Conservation (phyloP, 1,140 invertebrate genomes). For the Zaprionus ghesquierei region DNA sequence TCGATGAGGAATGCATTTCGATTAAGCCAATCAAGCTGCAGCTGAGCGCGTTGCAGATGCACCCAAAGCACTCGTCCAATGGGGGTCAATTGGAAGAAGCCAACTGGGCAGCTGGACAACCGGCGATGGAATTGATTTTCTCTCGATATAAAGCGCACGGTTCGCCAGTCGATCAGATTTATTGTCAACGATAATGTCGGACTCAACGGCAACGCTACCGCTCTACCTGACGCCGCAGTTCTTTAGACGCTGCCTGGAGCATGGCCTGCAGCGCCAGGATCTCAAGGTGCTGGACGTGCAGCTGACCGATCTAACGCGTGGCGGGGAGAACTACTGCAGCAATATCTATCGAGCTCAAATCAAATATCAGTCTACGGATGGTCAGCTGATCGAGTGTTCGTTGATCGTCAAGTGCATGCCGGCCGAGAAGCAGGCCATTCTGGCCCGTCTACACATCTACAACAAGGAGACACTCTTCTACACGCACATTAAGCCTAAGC, state of each 20-base stretch:
- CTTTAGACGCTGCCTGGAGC: constrained; percentile 57
- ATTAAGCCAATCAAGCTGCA: constrained; percentile 55
- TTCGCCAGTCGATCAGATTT: neutral
- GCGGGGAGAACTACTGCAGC: constrained; percentile 81
- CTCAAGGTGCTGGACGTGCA: constrained; percentile 62
- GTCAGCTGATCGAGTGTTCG: constrained; percentile 36
- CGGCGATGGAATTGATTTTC: constrained; percentile 21
- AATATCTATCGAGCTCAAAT: constrained; percentile 70
- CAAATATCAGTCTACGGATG: constrained; percentile 44
- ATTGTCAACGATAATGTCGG: constrained; percentile 51
- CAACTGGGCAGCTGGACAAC: neutral
- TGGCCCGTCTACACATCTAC: constrained; percentile 69
- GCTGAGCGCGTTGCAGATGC: constrained; percentile 3
- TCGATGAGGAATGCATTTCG: constrained; percentile 51
- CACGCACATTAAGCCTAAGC: constrained; percentile 66
- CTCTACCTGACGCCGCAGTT: constrained; percentile 63
- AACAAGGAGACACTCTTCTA: constrained; percentile 75
- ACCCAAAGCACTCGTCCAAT: constrained; percentile 43
- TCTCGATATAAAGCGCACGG: constrained; percentile 47
- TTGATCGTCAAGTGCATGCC: constrained; percentile 77
- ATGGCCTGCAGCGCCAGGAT: constrained; percentile 61
- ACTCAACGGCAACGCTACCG: constrained; percentile 41
- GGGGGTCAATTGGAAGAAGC: constrained; percentile 55
- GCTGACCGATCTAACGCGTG: constrained; percentile 56
- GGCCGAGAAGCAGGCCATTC: constrained; percentile 68